A percentile compares a stretch with the other conserved stretches of the same genome.
Evolutionary conservation across 2,113 vertebrate genomes (phyloP).

Genomic region (Phyllopteryx taeniolatus): DNA sequence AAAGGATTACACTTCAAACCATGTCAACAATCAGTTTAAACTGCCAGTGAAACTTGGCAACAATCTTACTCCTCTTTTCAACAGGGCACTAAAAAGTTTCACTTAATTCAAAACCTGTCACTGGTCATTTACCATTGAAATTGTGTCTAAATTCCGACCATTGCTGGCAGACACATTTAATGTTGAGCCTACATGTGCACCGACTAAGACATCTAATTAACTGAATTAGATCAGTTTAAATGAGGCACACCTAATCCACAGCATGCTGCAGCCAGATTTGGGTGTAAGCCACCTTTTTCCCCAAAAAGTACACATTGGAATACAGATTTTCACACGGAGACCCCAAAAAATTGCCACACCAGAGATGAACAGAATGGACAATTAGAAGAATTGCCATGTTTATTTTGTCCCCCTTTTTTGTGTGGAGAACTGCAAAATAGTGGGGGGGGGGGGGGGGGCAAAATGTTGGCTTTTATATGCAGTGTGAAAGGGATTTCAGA

Average conservation of each 20-base stretch:
- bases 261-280: neutral
- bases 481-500: too few relatives aligned
- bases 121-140: neutral
- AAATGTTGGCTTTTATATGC: too few relatives aligned
- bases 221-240: conserved; percentile 6
- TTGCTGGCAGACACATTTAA: neutral
- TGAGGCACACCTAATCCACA: neutral
- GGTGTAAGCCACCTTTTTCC: neutral
- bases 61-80: neutral
- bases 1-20: conserved; percentile 66
- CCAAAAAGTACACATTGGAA: neutral
- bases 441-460: too few relatives aligned
- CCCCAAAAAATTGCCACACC: neutral
- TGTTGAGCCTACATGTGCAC: neutral
- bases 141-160: neutral
- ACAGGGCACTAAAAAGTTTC: neutral
- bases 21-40: conserved; percentile 27
- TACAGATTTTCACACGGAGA: neutral
- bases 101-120: neutral
- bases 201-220: neutral
- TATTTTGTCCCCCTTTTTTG: too few relatives aligned
- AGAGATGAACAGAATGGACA: neutral
- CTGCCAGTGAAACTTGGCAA: neutral
- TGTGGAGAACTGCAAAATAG: too few relatives aligned
- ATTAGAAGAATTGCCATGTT: too few relatives aligned